Evolutionary conservation across 2,888 invertebrate genomes (phyloP).

Genomic region (Xylocampa areola): DNA sequence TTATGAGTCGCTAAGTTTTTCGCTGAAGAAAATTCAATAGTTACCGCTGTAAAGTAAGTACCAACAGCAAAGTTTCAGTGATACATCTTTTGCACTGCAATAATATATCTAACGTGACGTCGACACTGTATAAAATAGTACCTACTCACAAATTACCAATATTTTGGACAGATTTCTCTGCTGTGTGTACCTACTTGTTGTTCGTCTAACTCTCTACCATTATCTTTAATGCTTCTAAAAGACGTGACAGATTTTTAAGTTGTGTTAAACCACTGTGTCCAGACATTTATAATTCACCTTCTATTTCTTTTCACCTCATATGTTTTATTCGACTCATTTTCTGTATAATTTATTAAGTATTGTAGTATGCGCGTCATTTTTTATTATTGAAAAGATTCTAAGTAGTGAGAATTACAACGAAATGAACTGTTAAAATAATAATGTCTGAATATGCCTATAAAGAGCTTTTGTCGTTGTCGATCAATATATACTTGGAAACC

Average conservation of each 20-base stretch:
- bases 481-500: background rate
- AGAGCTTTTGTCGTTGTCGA: conserved; percentile 15
- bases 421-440: conserved; percentile 7
- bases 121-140: conserved; percentile 33
- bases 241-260: background rate
- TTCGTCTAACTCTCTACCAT: conserved; percentile 12
- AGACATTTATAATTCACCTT: too few species aligned
- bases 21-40: conserved; percentile 22
- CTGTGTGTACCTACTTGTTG: conserved; percentile 23
- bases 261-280: background rate
- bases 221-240: conserved; percentile 5
- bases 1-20: conserved; percentile 16
- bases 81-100: conserved; percentile 37
- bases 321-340: too few species aligned
- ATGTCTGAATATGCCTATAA: background rate
- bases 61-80: conserved; percentile 31
- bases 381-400: conserved; percentile 10
- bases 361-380: too few species aligned
- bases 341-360: too few species aligned
- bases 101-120: conserved; percentile 28
- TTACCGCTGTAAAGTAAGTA: conserved; percentile 30
- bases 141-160: conserved; percentile 31
- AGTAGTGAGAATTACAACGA: conserved; percentile 45
- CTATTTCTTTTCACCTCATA: too few species aligned
- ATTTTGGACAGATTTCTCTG: conserved; percentile 25